Percentiles rank a stretch among this genome's conserved stretches.
Conservation (phyloP, 2,888 invertebrate genomes). For the Acleris sparsana region DNA sequence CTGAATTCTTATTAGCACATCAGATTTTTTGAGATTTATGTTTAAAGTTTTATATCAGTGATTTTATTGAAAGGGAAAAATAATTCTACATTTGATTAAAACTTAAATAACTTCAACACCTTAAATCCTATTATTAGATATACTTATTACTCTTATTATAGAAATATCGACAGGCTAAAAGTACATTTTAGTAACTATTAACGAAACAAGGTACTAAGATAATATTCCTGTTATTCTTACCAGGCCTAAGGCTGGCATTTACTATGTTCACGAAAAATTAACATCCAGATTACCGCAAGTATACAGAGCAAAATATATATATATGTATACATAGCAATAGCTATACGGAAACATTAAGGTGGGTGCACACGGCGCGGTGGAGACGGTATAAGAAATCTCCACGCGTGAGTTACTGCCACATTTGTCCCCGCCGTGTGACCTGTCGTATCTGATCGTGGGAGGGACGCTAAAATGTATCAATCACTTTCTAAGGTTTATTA, state of each 20-base stretch:
- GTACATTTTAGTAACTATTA: too few species aligned
- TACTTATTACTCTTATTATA: too few species aligned
- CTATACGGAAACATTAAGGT: slow-evolving; percentile 53
- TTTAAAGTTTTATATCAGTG: background rate
- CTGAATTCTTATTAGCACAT: slow-evolving; percentile 17
- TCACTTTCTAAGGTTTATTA: background rate
- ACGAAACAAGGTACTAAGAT: too few species aligned
- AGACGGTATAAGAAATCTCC: slow-evolving; percentile 69
- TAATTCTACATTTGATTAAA: too few species aligned
- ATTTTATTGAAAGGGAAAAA: too few species aligned
- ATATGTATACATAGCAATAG: slow-evolving; percentile 27
- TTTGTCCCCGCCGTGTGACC: slow-evolving; percentile 77
- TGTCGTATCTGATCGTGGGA: slow-evolving; percentile 67
- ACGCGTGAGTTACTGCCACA: slow-evolving; percentile 72
- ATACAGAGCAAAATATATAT: slow-evolving; percentile 32
- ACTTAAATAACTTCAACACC: too few species aligned
- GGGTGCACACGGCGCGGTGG: slow-evolving; percentile 44
- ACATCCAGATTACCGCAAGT: slow-evolving; percentile 14
- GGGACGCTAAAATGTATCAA: slow-evolving; percentile 35
- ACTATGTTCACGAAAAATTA: background rate
- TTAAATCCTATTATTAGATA: too few species aligned
- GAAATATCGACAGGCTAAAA: too few species aligned
- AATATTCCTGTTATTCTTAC: too few species aligned
- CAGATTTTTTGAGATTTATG: background rate
- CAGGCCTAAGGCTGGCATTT: too few species aligned